A percentile compares a stretch with the other conserved stretches of the same genome.
Evolutionary conservation across 2,797 vertebrate genomes (phyloP).

Genomic region (Furcifer pardalis): DNA sequence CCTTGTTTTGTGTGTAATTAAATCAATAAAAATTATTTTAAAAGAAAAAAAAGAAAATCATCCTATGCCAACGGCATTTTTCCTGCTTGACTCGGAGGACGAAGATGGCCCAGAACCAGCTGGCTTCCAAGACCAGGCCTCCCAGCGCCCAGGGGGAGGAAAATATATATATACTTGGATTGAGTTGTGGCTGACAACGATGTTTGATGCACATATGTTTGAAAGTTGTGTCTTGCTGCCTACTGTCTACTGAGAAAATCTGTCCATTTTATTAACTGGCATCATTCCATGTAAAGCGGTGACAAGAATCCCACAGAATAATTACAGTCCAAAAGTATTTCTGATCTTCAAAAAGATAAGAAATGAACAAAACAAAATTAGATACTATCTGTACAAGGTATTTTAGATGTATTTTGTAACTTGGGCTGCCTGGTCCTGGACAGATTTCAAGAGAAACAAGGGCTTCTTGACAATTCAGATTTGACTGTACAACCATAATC

Average conservation of each 20-base stretch:
- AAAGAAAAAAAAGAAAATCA: too few species aligned
- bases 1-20: too few species aligned
- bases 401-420: not conserved
- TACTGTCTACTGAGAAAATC: not conserved
- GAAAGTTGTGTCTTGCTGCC: not conserved
- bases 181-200: too few species aligned
- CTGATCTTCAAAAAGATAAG: not conserved
- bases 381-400: not conserved
- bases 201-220: not conserved
- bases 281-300: not conserved
- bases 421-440: not conserved
- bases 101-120: too few species aligned
- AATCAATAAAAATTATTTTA: too few species aligned
- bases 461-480: not conserved
- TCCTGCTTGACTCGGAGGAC: too few species aligned
- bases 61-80: too few species aligned
- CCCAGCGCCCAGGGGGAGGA: too few species aligned
- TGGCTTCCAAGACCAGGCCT: too few species aligned
- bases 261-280: not conserved
- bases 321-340: not conserved
- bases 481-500: not conserved
- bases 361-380: not conserved
- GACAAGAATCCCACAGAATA: not conserved
- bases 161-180: too few species aligned
- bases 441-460: not conserved